Base-by-base conservation (phyloP, 2,113 vertebrate genomes). In the Benitochromis conjunctus region DNA sequence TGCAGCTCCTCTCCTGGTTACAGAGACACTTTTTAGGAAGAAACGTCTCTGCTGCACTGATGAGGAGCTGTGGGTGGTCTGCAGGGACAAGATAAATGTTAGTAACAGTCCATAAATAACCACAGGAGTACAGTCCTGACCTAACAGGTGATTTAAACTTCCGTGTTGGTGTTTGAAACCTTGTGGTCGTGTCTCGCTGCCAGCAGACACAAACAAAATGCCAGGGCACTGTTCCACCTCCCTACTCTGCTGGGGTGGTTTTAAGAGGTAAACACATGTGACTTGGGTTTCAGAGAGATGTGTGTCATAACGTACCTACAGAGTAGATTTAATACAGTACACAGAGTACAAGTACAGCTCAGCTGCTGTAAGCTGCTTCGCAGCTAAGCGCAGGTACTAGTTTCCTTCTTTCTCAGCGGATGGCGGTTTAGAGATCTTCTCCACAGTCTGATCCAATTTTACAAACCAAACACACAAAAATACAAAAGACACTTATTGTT, bases 111-210 rank as follows among this genome's bases (percentile, higher is more conserved):
- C 16, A 19, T 31, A 51, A 76, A 76, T 51, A 31, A 74, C 0
- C 21, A 76, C 69, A n/a, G 60, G 29, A 24, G 62, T 0, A 66
- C 36, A 66, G 41, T 66, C 36, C 36, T 41, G 36, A 66, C 62
- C n/a, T 41, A 66, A 0, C 36, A 66, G 19, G 34, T 66, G 62
- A 0, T 41, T 38, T 14, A 41, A 41, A 41, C 62, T 13, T 64
- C 2, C n/a, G 34, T 21, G 34, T 4, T 0, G 19, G 34, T 38
- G 34, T 38, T 64, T 21, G 19, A 64, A 34, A 64, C 2, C 34
- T 38, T 5, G 62, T 66, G 62, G 62, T 24, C 0, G 1, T 2
- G 0, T 66, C 62, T 64, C 19, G 6, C 62, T 0, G 62, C 62
- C 62, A 66, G 31, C 58, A 1, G 6, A 1, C 34, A 21, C 6